Percentiles rank a stretch among this genome's conserved stretches.
These are phyloP conservation scores for Xestia rhomboidea DNA, from an alignment of 2,888 invertebrate species.

Conservation along the genomic window DNA sequence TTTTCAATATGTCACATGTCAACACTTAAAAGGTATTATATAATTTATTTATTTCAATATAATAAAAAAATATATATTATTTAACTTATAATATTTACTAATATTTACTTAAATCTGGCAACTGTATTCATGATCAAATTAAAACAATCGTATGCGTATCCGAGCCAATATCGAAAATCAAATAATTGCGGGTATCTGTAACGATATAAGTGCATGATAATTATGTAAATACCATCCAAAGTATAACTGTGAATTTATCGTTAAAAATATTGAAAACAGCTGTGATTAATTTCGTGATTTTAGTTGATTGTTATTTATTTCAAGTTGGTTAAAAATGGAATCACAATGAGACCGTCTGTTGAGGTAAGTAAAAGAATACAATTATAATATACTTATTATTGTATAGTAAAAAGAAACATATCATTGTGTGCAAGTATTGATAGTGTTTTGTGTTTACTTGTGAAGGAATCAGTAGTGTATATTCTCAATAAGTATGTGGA, in stretches of 20 bases:
- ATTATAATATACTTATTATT: too few relatives aligned
- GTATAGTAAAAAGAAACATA: neutral
- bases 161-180: conserved; percentile 17
- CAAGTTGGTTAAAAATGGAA: conserved; percentile 34
- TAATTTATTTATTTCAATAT: too few relatives aligned
- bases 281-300: conserved; percentile 1
- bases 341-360: conserved; percentile 58
- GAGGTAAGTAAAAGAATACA: conserved; percentile 56
- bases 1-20: neutral
- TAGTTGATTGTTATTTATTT: neutral
- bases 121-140: neutral
- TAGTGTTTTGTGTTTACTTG: neutral
- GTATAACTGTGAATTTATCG: neutral
- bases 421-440: neutral
- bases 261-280: neutral
- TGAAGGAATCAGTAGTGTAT: neutral
- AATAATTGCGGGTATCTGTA: conserved; percentile 32
- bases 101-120: conserved; percentile 5
- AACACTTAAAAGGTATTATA: too few relatives aligned
- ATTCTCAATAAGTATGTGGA: neutral
- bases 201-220: neutral
- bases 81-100: too few relatives aligned
- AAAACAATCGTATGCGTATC: conserved; percentile 23
- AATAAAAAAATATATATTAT: too few relatives aligned
- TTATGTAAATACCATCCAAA: neutral